These are phyloP conservation scores for Egretta garzetta DNA, from an alignment of 2,113 vertebrate species.

Conservation along the genomic window DNA sequence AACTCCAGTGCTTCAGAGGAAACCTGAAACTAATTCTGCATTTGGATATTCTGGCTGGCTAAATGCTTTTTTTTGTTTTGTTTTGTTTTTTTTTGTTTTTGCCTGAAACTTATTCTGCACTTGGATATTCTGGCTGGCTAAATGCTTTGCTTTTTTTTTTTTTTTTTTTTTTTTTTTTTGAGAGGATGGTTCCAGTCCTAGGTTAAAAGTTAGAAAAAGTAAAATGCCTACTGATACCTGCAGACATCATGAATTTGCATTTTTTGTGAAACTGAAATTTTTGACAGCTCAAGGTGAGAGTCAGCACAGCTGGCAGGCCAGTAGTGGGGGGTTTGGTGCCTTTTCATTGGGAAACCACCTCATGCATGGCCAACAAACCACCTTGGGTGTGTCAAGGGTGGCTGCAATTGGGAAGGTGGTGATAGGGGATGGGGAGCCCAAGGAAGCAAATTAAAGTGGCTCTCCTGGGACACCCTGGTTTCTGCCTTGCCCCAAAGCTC, in stretches of 20 bases:
- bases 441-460: neutral
- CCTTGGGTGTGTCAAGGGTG: neutral
- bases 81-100: neutral
- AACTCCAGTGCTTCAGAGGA: neutral
- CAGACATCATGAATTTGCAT: neutral
- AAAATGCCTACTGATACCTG: neutral
- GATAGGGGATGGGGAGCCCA: neutral
- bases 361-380: accelerated
- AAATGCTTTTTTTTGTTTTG: neutral
- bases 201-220: neutral
- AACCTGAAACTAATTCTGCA: neutral
- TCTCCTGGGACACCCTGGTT: neutral
- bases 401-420: neutral
- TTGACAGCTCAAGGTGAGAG: neutral
- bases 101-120: neutral
- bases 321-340: neutral
- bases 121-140: neutral
- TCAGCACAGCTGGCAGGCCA: neutral
- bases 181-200: neutral
- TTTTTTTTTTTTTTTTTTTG: neutral
- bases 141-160: neutral
- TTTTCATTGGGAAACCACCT: neutral
- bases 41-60: neutral
- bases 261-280: neutral
- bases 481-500: neutral